Conservation (phyloP, 1,140 invertebrate genomes). For the Charaxes varanes region DNA sequence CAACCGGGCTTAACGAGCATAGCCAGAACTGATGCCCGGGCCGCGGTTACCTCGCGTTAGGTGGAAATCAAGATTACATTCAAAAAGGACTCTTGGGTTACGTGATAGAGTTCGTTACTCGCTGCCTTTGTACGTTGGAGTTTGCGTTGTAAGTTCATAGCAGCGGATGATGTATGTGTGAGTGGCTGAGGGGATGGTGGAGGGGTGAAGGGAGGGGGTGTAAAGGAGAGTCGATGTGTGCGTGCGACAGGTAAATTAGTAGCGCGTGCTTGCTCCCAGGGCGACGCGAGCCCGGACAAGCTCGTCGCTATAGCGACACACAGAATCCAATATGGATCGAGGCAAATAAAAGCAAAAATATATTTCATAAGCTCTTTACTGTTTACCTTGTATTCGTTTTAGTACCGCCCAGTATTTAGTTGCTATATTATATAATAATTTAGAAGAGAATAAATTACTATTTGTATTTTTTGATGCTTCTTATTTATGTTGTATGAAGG, state of each 20-base stretch:
- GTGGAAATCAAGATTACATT: slow-evolving; percentile 7
- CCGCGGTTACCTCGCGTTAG: slow-evolving; percentile 23
- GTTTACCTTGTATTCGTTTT: too few relatives aligned
- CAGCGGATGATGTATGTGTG: slow-evolving; percentile 41
- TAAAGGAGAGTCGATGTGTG: slow-evolving; percentile 31
- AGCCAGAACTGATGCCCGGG: slow-evolving; percentile 41
- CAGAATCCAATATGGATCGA: slow-evolving; percentile 40
- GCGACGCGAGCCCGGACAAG: slow-evolving; percentile 38
- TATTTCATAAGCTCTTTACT: slow-evolving; percentile 9
- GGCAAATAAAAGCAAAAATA: slow-evolving; percentile 39
- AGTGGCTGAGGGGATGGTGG: slow-evolving; percentile 13
- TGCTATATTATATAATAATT: too few relatives aligned
- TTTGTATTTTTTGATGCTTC: too few relatives aligned
- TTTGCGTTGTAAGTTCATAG: slow-evolving; percentile 42
- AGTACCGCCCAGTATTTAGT: too few relatives aligned
- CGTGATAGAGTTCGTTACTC: slow-evolving; percentile 33
- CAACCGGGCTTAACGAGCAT: slow-evolving; percentile 46
- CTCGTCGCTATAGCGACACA: slow-evolving; percentile 52
- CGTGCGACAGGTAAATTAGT: slow-evolving; percentile 51
- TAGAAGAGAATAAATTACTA: too few relatives aligned
- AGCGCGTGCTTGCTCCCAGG: slow-evolving; percentile 33
- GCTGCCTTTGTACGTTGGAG: slow-evolving; percentile 25
- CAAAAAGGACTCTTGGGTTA: slow-evolving; percentile 28
- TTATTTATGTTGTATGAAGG: too few relatives aligned
- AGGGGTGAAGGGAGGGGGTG: slow-evolving; percentile 19